Evolutionary conservation across 2,113 vertebrate genomes (phyloP), one percentile per base, ranked within the genome.

Genomic region (Morone saxatilis): DNA sequence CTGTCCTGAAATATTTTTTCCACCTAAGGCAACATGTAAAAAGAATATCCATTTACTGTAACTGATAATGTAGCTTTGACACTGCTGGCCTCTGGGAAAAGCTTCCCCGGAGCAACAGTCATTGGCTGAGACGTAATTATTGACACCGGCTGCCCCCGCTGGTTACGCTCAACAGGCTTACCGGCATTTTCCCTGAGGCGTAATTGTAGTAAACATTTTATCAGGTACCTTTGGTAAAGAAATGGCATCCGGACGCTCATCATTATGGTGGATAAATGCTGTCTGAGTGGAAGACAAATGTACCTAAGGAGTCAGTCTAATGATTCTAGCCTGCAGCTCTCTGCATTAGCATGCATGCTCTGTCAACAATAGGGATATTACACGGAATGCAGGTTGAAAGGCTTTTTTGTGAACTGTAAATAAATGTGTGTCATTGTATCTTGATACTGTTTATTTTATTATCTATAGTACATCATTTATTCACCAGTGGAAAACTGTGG

Each of bases 171-270:
- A 84, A 89, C 88, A 73, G 72, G 83, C 71, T 84, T 69, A 86
- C 62, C 7, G 5, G 72, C 79, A 71, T 41, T 79, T 87, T 87
- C 87, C 87, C 86, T 6, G 14, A 84, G 81, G 87, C 85, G 51
- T 85, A 83, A 81, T 90, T 57, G 72, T 81, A 83, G 79, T 90
- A 91, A 91, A 92, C 91, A 89, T 86, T 91, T 90, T 86, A 89
- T 90, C 87, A 88, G 84, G 71, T 76, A 62, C 61, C 75, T 81
- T 80, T 85, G 75, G 83, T 86, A 85, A 88, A 87, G 65, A 72
- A 85, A 72, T 53, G 53, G 57, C 74, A 78, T 60, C 60, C 25
- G 69, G 62, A 40, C 14, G 47, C 81, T 84, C 83, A 65, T 92
- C 80, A 70, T 91, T 86, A 84, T 79, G 67, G 60, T 22, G 50